phyloP scores from a whole-genome alignment of 2,888 invertebrate genomes.

The Pyralis farinalis region DNA sequence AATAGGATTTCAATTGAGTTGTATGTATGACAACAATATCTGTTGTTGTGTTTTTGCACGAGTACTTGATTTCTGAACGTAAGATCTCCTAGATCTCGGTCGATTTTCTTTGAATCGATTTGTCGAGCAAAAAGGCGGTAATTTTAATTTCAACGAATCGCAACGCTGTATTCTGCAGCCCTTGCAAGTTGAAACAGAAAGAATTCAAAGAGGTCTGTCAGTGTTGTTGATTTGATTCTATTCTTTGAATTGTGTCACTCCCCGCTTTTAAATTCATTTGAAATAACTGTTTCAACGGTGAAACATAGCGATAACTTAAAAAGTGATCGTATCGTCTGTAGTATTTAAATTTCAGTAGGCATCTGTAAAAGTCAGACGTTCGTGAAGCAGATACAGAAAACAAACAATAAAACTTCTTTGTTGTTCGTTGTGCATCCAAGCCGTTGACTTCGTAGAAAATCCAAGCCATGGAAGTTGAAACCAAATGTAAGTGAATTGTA shows the following conservation, averaged over 20 bases:
- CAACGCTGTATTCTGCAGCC: slow-evolving; percentile 35
- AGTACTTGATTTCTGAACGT: slow-evolving; percentile 27
- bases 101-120: slow-evolving; percentile 34
- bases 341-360: slow-evolving; percentile 35
- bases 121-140: slow-evolving; percentile 33
- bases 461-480: slow-evolving; percentile 63
- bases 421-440: slow-evolving; percentile 18
- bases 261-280: slow-evolving; percentile 46
- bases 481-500: slow-evolving; percentile 54
- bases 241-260: slow-evolving; percentile 26
- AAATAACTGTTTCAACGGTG: slow-evolving; percentile 61
- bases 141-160: slow-evolving; percentile 64
- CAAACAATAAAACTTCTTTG: slow-evolving; percentile 30
- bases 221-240: slow-evolving; percentile 22
- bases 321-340: slow-evolving; percentile 19
- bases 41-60: no score
- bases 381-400: slow-evolving; percentile 14
- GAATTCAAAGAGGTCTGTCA: slow-evolving; percentile 29
- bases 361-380: slow-evolving; percentile 42
- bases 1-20: no score
- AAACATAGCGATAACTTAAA: slow-evolving; percentile 35
- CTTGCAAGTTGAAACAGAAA: slow-evolving; percentile 40
- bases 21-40: no score
- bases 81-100: slow-evolving; percentile 40
- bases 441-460: no score